A percentile compares a stretch with the other conserved stretches of the same genome.
phyloP scores from a whole-genome alignment of 2,888 invertebrate genomes.

The Eupithecia centaureata region DNA sequence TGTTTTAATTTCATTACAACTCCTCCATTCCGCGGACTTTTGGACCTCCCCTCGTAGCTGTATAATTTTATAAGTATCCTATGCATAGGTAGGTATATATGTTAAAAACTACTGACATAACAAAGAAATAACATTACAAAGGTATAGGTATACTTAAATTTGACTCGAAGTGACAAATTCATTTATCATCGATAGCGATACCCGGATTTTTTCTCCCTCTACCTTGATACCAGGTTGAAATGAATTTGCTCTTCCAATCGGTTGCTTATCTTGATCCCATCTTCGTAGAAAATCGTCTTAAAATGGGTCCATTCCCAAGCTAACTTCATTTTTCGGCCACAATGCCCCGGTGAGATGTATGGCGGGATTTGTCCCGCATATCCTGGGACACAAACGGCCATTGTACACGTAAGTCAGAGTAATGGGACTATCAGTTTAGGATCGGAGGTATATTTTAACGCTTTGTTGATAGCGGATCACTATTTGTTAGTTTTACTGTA shows the following conservation, averaged over 20 bases:
- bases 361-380: constrained; percentile 19
- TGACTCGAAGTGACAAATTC: too few relatives aligned
- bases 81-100: too few relatives aligned
- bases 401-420: constrained; percentile 23
- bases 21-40: too few relatives aligned
- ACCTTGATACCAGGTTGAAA: background rate
- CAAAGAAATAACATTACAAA: too few relatives aligned
- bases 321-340: constrained; percentile 13
- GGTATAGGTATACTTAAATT: too few relatives aligned
- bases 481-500: constrained; percentile 15
- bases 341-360: constrained; percentile 17
- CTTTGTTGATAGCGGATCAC: constrained; percentile 16
- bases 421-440: constrained; percentile 24
- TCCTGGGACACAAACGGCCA: constrained; percentile 14
- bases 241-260: background rate
- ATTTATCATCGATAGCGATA: too few relatives aligned
- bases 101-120: too few relatives aligned
- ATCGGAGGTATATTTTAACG: constrained; percentile 17
- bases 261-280: constrained; percentile 1
- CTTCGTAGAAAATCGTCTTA: background rate
- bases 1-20: too few relatives aligned
- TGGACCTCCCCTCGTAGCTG: too few relatives aligned
- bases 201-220: background rate
- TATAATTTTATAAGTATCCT: too few relatives aligned
- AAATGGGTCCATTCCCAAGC: constrained; percentile 8